Conservation (phyloP, 2,797 vertebrate genomes). For the Rhabdomys pumilio region DNA sequence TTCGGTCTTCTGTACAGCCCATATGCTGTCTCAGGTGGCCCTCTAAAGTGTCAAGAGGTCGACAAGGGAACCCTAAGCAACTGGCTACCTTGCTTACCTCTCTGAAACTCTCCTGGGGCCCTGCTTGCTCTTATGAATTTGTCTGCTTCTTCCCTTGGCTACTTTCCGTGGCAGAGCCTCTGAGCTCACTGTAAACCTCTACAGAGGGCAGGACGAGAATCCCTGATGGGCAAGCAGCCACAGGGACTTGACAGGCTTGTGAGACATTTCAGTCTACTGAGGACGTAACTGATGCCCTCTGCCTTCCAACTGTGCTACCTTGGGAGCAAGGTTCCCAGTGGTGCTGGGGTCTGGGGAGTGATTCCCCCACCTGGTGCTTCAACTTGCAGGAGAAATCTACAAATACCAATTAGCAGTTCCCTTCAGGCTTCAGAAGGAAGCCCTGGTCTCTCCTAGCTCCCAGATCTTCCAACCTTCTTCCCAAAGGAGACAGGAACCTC, state of each 20-base stretch:
- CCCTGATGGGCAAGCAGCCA: not conserved
- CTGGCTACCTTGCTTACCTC: not conserved
- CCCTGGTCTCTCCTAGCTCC: not conserved
- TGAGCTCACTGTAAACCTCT: not conserved
- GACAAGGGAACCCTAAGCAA: not conserved
- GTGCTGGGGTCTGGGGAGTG: no score
- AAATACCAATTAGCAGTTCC: not conserved
- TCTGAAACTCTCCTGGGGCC: not conserved
- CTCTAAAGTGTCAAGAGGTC: not conserved
- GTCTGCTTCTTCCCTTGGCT: not conserved
- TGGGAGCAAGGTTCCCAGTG: not conserved
- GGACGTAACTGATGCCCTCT: not conserved
- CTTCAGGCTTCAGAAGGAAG: not conserved
- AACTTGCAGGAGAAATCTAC: not conserved
- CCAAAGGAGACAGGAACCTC: not conserved
- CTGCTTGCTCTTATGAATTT: not conserved
- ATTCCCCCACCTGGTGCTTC: rapidly evolving
- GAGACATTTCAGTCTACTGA: not conserved
- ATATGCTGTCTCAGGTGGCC: not conserved
- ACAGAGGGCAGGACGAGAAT: not conserved
- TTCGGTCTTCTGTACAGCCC: not conserved
- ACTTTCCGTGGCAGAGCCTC: not conserved
- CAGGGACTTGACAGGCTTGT: not conserved
- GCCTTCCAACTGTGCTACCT: not conserved
- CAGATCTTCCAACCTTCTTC: not conserved